Evolutionary conservation across 2,113 vertebrate species (phyloP).

Genomic region (Pyxicephalus adspersus): DNA sequence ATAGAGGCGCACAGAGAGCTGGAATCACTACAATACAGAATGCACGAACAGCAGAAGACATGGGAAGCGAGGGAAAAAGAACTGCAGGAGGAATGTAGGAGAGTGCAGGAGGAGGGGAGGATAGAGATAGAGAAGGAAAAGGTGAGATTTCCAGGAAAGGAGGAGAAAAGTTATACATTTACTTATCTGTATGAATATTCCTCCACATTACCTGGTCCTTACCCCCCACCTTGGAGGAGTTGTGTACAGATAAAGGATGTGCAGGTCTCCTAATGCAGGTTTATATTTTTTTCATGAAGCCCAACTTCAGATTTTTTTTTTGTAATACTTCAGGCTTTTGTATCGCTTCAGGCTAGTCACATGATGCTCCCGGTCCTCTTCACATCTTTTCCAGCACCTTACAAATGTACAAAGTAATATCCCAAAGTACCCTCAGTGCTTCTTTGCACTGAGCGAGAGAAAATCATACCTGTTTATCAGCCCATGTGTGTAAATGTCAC

Average conservation of each 20-base stretch:
- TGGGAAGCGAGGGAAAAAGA: slow-evolving; percentile 63
- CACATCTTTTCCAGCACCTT: too few species aligned
- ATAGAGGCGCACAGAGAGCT: slow-evolving; percentile 59
- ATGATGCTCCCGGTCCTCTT: too few species aligned
- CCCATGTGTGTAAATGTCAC: too few species aligned
- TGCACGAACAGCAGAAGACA: slow-evolving; percentile 63
- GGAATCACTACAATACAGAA: slow-evolving; percentile 58
- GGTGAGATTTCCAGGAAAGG: slow-evolving; percentile 59
- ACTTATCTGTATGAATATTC: not conserved
- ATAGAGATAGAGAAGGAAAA: slow-evolving; percentile 69
- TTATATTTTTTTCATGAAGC: too few species aligned
- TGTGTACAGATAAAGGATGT: not conserved
- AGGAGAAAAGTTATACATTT: too few species aligned
- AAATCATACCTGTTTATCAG: too few species aligned
- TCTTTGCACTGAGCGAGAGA: too few species aligned
- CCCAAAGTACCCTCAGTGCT: too few species aligned
- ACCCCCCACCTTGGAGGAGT: not conserved
- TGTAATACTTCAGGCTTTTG: too few species aligned
- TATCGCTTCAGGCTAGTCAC: too few species aligned
- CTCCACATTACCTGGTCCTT: not conserved
- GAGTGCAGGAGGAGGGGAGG: slow-evolving; percentile 58
- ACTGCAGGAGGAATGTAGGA: slow-evolving; percentile 62
- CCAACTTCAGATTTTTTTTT: too few species aligned
- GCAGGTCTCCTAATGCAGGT: not conserved
- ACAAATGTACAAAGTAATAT: too few species aligned